Evolutionary conservation across 2,113 vertebrate species (phyloP).

Genomic region (Malurus alboscapulatus): DNA sequence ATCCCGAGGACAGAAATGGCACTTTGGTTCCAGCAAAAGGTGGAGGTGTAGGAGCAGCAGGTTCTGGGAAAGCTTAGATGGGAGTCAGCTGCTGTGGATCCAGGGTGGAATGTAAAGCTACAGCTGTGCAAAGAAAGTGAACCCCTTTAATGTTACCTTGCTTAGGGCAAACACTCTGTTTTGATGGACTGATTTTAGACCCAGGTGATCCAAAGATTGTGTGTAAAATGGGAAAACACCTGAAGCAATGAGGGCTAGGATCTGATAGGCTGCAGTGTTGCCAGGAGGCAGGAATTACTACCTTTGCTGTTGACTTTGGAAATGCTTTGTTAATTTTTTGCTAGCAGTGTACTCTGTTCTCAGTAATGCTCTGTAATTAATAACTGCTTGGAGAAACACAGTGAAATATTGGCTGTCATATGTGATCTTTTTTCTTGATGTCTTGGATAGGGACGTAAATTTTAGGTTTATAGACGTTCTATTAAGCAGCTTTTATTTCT

Average conservation of each 20-base stretch:
- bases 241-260: background rate
- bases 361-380: background rate
- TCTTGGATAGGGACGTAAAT: background rate
- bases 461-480: background rate
- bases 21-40: background rate
- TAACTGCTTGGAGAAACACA: background rate
- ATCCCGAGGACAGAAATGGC: background rate
- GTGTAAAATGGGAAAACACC: background rate
- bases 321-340: background rate
- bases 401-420: background rate
- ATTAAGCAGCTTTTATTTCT: background rate
- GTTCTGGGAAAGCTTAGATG: background rate
- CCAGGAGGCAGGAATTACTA: background rate
- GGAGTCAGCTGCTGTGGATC: fast-evolving
- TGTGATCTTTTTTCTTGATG: background rate
- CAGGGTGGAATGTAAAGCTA: background rate
- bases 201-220: background rate
- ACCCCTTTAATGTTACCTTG: background rate
- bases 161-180: fast-evolving
- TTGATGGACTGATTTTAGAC: background rate
- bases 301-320: background rate
- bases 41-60: background rate
- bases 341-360: background rate
- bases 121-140: background rate
- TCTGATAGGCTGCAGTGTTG: background rate